Conservation (phyloP, 1,140 invertebrate genomes). For the Notospermus geniculatus region DNA sequence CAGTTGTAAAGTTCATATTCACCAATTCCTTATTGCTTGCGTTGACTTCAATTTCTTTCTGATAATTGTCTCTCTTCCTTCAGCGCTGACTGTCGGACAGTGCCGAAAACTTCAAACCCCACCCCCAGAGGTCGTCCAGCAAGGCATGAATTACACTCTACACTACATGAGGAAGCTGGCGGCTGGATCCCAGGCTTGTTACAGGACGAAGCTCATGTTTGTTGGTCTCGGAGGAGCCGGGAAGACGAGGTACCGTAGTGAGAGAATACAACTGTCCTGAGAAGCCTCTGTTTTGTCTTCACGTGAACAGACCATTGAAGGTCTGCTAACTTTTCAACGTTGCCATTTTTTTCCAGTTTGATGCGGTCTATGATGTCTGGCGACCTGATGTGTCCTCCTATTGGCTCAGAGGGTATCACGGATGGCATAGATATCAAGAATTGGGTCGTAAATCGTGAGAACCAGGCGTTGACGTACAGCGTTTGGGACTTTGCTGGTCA, state of each 20-base stretch:
- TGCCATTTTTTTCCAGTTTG: conserved; percentile 27
- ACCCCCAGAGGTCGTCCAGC: conserved; percentile 43
- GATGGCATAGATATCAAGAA: conserved; percentile 52
- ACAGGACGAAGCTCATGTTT: conserved; percentile 54
- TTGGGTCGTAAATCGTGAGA: conserved; percentile 33
- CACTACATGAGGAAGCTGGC: conserved; percentile 45
- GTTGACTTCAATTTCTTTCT: too few relatives aligned
- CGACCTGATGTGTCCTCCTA: conserved; percentile 21
- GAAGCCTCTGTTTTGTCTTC: too few relatives aligned
- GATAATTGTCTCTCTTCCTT: too few relatives aligned
- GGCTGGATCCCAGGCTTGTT: conserved; percentile 43
- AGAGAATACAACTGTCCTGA: too few relatives aligned
- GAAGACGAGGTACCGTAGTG: conserved; percentile 56
- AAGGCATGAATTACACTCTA: conserved; percentile 41
- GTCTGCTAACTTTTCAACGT: too few relatives aligned
- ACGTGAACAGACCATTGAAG: too few relatives aligned
- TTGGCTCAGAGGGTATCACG: conserved; percentile 41
- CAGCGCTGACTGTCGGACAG: conserved; percentile 38
- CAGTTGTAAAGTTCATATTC: too few relatives aligned
- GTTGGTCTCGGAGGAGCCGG: conserved; percentile 55
- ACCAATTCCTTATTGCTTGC: too few relatives aligned
- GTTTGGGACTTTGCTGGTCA: conserved; percentile 53
- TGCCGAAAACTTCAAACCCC: conserved; percentile 49
- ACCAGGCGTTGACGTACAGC: conserved; percentile 38
- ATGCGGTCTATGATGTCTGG: conserved; percentile 34